phyloP scores from a whole-genome alignment of 2,888 invertebrate genomes.

The Rhyacophila evoluta region DNA sequence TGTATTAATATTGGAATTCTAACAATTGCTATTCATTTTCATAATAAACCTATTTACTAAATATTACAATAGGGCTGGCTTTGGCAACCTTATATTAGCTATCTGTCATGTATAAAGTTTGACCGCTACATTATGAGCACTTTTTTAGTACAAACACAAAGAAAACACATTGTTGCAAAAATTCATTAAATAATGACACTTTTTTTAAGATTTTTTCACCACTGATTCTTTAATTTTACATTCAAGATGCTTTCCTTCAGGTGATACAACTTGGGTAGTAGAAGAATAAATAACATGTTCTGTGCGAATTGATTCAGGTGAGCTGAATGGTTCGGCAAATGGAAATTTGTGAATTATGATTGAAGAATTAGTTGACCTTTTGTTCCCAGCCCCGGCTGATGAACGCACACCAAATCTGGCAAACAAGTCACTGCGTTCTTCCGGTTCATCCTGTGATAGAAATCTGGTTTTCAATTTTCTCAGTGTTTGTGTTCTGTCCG shows the following conservation, averaged over 20 bases:
- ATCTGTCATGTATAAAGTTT: no score
- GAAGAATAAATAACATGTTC: constrained; percentile 41
- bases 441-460: constrained; percentile 19
- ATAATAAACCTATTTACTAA: no score
- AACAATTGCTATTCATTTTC: no score
- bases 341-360: constrained; percentile 69
- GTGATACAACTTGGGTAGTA: constrained; percentile 27
- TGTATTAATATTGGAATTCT: no score
- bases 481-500: constrained; percentile 31
- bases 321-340: constrained; percentile 67
- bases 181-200: no score
- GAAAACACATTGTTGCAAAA: no score
- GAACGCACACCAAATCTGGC: constrained; percentile 43
- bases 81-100: no score
- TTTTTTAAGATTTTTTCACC: not conserved
- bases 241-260: not conserved
- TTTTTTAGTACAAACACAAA: no score
- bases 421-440: constrained; percentile 39
- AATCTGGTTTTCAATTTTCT: constrained; percentile 39
- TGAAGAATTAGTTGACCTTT: constrained; percentile 69
- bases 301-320: constrained; percentile 58
- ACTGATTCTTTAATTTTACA: not conserved
- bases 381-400: constrained; percentile 11
- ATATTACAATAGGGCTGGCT: no score
- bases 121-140: no score